Conservation (phyloP, 2,888 invertebrate genomes). For the Penaeus monodon region DNA sequence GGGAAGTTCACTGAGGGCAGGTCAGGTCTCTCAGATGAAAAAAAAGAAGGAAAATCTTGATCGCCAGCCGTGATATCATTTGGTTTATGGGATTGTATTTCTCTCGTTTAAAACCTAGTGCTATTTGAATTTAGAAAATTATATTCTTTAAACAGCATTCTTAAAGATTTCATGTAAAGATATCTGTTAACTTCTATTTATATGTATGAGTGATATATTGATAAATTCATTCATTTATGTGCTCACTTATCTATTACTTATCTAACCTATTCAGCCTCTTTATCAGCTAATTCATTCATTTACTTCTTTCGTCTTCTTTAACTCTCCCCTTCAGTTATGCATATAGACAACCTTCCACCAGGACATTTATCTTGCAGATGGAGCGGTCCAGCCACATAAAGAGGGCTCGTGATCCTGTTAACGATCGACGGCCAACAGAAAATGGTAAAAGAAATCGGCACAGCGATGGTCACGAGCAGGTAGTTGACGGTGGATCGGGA, state of each 20-base stretch:
- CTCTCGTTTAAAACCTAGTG: no score
- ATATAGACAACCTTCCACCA: conserved; percentile 29
- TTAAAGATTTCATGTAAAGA: no score
- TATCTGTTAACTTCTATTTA: no score
- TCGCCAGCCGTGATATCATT: no score
- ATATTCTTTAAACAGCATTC: no score
- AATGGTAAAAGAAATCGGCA: conserved; percentile 44
- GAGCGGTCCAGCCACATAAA: conserved; percentile 37
- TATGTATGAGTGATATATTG: no score
- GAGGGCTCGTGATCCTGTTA: conserved; percentile 31
- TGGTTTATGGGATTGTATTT: background rate
- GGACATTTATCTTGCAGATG: conserved; percentile 34
- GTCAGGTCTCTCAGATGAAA: background rate
- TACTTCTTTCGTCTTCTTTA: background rate
- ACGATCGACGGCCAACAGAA: conserved; percentile 40
- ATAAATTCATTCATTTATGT: no score
- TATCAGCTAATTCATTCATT: background rate
- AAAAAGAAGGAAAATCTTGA: background rate
- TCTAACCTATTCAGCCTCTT: no score
- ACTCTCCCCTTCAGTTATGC: no score
- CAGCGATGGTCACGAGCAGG: conserved; percentile 49
- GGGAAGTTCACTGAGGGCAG: conserved; percentile 27
- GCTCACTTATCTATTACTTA: no score
- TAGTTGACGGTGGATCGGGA: conserved; percentile 49
- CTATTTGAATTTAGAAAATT: no score